Evolutionary conservation across 2,888 invertebrate species (phyloP).

Genomic region (Patella pellucida): DNA sequence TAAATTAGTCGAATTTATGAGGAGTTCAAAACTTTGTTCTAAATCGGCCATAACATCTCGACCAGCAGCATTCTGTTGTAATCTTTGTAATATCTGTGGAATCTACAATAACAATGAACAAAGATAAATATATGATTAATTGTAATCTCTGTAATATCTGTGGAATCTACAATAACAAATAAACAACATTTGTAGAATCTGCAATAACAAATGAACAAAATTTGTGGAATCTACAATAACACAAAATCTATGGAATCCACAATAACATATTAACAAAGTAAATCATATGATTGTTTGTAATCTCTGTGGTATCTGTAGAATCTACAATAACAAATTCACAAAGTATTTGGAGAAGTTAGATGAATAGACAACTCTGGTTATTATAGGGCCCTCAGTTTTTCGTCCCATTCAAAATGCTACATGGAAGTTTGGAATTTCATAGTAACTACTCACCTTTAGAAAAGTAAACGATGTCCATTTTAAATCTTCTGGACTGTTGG

Average conservation of each 20-base stretch:
- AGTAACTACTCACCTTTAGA: slow-evolving; percentile 78
- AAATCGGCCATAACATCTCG: slow-evolving; percentile 82
- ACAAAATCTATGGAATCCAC: slow-evolving; percentile 75
- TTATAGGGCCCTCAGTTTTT: too few species aligned
- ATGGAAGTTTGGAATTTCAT: neutral
- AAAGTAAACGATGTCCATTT: slow-evolving; percentile 96
- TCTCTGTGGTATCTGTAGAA: slow-evolving; percentile 58
- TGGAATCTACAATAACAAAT: slow-evolving; percentile 76
- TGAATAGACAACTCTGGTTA: too few species aligned
- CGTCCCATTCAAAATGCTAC: neutral
- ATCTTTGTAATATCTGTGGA: slow-evolving; percentile 56
- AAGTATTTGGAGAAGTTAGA: too few species aligned
- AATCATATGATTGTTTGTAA: slow-evolving; percentile 54
- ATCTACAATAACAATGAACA: slow-evolving; percentile 36
- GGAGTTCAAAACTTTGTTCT: slow-evolving; percentile 85
- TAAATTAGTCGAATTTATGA: slow-evolving; percentile 87
- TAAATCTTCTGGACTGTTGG: slow-evolving; percentile 86
- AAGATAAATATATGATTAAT: too few species aligned
- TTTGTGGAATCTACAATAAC: too few species aligned
- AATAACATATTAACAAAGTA: slow-evolving; percentile 76
- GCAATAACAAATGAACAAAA: neutral
- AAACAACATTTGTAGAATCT: slow-evolving; percentile 65
- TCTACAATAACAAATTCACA: slow-evolving; percentile 29
- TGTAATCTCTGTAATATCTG: too few species aligned
- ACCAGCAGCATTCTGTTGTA: slow-evolving; percentile 53